Evolutionary conservation across 2,888 invertebrate species (phyloP), one percentile per base, ranked within the genome.

Genomic region (Halocaridina rubra): DNA sequence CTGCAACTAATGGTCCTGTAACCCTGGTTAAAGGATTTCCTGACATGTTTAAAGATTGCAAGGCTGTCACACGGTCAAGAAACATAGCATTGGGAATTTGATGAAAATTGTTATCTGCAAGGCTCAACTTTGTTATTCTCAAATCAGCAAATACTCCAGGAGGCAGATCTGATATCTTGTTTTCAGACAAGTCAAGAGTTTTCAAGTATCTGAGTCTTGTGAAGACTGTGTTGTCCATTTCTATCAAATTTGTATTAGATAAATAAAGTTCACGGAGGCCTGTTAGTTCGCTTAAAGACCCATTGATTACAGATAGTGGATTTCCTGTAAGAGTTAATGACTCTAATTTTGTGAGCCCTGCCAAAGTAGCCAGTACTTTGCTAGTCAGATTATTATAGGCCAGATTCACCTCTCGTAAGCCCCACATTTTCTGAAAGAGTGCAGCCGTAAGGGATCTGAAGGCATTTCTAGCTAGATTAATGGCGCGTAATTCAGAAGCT

Each of bases 1-100:
- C 84, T 3, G 53, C 59, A 10, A 85, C 84, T 76, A 80, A 77
- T 61, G 71, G 80, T 16, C 86, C 85, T 4, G 84, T 84, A 46
- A 89, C 71, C 61, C 85, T 64, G 30, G 81, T 93, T 81, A 97
- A 92, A 0, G 96, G 95, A 91, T 97, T 97, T 2, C 93, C 94
- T 8, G 96, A 96, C 89, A 97, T 92, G 90, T 97, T 97, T 3
- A 97, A 91, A 92, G 94, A 94, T 13, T 93, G 93, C 0, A 96
- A 91, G 3, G 93, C 93, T 0, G 95, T 95, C 64, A 96, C 92
- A 75, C 95, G 94, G 69, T 94, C 93, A 89, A 94, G 94, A 0
- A 96, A 95, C 32, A 96, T 75, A 29, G 88, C 81, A 10, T 81
- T 74, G 22, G 88, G 86, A 22, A 90, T 86, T 77, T 89, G 89